Evolutionary conservation across 1,140 invertebrate genomes (phyloP), one percentile per base, ranked within the genome.

Genomic region (Frieseomelitta varia): DNA sequence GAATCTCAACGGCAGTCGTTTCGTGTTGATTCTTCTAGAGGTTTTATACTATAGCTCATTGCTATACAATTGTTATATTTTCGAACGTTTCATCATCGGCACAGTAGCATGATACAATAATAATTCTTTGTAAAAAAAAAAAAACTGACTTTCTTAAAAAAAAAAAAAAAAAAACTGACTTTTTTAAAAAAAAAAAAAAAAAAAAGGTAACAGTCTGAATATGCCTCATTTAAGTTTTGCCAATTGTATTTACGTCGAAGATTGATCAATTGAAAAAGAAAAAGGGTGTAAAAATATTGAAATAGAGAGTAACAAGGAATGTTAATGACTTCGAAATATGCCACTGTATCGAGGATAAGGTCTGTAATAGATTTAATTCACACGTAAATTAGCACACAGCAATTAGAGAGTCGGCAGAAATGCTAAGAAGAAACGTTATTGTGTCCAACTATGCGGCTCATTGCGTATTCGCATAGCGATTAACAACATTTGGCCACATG

Each of bases 1-100:
- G 74, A 72, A 79, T 72, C 65, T 79, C 75, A 84, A 79, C 81
- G 67, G 81, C 81, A 84, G 81, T 84, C 27, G 47, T 84, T 63
- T 78, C 34, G 12, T 51, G n/a, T 83, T 39, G 51, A 39, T 39
- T 8, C 39, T 6, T 47, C 81, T 79, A 68, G 21, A 69, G 27
- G 10, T 80, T 80, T 74, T 47, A 2, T 55, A 68, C 77, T 51
- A 79, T 30, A 51, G 39, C 47, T 27, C 51, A 67, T 78, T 30
- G 27, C 27, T 55, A 55, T 79, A 79, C 24, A 68, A 68, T 68
- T 53, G 53, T n/a, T 30, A 55, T 55, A 68, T 34, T 14, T 76
- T 39, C 34, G 15, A 58, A 21, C 10, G 2, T 39, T 65, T 51
- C 1, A 68, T 77, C 73, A 17, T 82, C 81, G 75, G 71, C 15